phyloP scores from a whole-genome alignment of 2,888 invertebrate species.

The Hypselothyrea guttata region DNA sequence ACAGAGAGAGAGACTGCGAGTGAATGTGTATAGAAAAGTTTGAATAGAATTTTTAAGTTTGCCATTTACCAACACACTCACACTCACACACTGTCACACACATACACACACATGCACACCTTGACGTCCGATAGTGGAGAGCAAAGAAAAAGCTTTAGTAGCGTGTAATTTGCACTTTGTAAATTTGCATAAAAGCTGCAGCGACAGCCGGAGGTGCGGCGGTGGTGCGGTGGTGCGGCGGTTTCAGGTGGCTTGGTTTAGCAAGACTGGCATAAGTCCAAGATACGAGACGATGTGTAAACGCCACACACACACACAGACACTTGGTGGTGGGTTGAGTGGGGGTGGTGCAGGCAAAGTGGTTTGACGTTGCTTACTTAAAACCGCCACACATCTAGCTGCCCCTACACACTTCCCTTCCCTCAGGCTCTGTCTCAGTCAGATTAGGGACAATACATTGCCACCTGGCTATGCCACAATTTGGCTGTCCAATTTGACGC shows the following conservation, averaged over 20 bases:
- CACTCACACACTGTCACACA: conserved; percentile 22
- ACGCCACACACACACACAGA: conserved; percentile 54
- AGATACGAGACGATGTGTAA: conserved; percentile 76
- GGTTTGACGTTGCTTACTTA: conserved; percentile 50
- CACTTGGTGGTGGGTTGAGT: background rate
- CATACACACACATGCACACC: conserved; percentile 22
- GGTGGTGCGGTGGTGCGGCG: background rate
- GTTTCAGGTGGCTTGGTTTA: background rate
- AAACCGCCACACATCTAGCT: conserved; percentile 57
- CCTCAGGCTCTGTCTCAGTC: conserved; percentile 8
- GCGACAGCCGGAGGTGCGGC: conserved; percentile 11
- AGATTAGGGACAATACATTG: conserved; percentile 36
- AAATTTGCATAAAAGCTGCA: conserved; percentile 79
- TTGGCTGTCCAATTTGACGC: conserved; percentile 68
- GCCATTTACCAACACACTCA: conserved; percentile 66
- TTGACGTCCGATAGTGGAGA: conserved; percentile 48
- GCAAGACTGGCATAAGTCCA: conserved; percentile 68
- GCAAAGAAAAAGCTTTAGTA: conserved; percentile 73
- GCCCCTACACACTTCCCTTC: conserved; percentile 2
- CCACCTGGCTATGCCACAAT: conserved; percentile 52
- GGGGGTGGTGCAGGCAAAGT: no score
- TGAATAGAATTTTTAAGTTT: conserved; percentile 79
- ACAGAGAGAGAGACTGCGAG: conserved; percentile 2
- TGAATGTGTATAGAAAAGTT: conserved; percentile 56
- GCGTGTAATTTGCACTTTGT: conserved; percentile 80